Evolutionary conservation across 2,888 invertebrate genomes (phyloP).

Genomic region (Diaprepes abbreviatus): DNA sequence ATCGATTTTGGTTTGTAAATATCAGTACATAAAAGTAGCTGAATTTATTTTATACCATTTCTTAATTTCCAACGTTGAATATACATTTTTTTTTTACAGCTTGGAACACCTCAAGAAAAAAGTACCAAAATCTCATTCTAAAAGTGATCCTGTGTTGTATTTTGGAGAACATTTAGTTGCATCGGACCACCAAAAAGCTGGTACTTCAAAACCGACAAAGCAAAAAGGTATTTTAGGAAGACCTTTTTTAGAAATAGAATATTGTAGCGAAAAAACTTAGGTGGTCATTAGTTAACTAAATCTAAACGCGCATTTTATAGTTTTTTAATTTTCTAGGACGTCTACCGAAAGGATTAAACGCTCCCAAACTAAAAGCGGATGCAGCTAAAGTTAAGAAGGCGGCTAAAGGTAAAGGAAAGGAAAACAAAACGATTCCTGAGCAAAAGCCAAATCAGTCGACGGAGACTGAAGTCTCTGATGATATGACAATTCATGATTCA

Average conservation of each 20-base stretch:
- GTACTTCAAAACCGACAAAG: not conserved
- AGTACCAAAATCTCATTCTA: not conserved
- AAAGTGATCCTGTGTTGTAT: slow-evolving; percentile 16
- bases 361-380: not conserved
- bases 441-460: not conserved
- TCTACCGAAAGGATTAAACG: not conserved
- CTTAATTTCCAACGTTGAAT: no score
- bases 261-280: no score
- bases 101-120: not conserved
- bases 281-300: not conserved
- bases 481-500: slow-evolving; percentile 22
- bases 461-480: slow-evolving; percentile 10
- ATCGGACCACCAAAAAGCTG: not conserved
- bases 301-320: no score
- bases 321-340: not conserved
- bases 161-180: slow-evolving; percentile 1
- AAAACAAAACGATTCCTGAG: not conserved
- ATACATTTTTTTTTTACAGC: not conserved
- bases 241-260: no score
- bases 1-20: no score
- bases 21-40: no score
- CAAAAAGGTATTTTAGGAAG: no score
- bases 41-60: no score
- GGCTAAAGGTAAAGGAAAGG: not conserved
- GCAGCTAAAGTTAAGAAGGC: not conserved